phyloP scores from a whole-genome alignment of 1,140 invertebrate genomes.

The Paracyclopina nana region DNA sequence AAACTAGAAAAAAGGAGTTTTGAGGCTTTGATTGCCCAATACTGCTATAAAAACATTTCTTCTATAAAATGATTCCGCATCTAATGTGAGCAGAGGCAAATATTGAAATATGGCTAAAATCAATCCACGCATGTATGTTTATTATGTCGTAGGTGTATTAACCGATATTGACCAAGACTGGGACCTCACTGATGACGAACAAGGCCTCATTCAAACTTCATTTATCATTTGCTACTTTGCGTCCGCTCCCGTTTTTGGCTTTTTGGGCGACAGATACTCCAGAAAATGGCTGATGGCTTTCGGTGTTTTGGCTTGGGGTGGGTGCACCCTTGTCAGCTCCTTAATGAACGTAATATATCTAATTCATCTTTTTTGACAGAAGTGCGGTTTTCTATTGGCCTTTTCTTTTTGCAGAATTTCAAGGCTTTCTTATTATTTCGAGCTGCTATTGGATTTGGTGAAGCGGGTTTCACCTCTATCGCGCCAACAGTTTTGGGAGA shows the following conservation, averaged over 20 bases:
- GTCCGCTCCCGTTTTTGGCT: conserved; percentile 90
- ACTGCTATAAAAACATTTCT: too few relatives aligned
- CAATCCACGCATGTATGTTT: too few relatives aligned
- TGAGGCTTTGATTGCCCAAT: too few relatives aligned
- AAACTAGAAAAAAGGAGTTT: too few relatives aligned
- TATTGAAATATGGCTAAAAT: too few relatives aligned
- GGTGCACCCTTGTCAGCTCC: conserved; percentile 74
- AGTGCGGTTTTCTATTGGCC: too few relatives aligned
- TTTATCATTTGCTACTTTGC: conserved; percentile 95
- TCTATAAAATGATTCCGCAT: too few relatives aligned
- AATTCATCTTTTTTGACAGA: too few relatives aligned
- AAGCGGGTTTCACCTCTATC: conserved; percentile 96
- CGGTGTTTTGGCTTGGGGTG: conserved; percentile 79
- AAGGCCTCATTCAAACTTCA: conserved; percentile 78
- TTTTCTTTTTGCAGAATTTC: conserved; percentile 1
- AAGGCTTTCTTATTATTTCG: conserved; percentile 64
- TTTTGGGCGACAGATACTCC: conserved; percentile 86
- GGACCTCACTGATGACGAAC: conserved; percentile 44
- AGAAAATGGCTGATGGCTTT: conserved; percentile 67
- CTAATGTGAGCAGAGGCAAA: too few relatives aligned
- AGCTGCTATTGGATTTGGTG: conserved; percentile 83
- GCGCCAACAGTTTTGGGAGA: conserved; percentile 98
- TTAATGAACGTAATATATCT: too few relatives aligned
- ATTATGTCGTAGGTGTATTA: conserved; percentile 66
- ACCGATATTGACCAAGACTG: conserved; percentile 53